Base-by-base conservation (phyloP, 2,888 invertebrate genomes). In the Melitaea athalia region DNA sequence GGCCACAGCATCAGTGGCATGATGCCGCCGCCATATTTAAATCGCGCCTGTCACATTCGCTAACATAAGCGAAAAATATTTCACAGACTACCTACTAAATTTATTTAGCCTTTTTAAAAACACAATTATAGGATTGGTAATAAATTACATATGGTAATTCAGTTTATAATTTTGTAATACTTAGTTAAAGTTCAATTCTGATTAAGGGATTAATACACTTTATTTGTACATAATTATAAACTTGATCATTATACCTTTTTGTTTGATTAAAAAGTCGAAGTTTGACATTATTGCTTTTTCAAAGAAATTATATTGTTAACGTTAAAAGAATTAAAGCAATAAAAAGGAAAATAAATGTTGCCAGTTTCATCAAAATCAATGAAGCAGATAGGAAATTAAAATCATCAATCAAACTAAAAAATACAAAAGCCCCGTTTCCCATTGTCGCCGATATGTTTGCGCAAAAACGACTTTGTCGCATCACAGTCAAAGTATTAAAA, bases 401-500 rank as follows among this genome's bases (percentile, higher is more conserved):
- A 92, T 89, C 92, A 92, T 92, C 92, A 92, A 92, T 92, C 92
- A 92, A 92, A 91, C 85, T 87, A 87, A 91, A 92, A 91, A 91
- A 88, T 87, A 90, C 90, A 91, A 92, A 88, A 88, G 91, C 84
- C 84, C 85, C 85, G 88, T 87, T 88, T 86, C 83, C 89, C 89
- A 92, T 92, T 92, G 92, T 92, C 89, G 85, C 86, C 85, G 88
- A 91, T 91, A 91, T 91, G 91, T 92, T 91, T 92, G 91, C 87
- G 89, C 91, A 91, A 91, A 92, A 92, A 91, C 91, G 91, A 92
- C 91, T 91, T 91, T 90, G 91, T 91, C 91, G 90, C 90, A 90
- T 91, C 91, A 86, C 89, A 91, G 88, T 91, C 90, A 87, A 89
- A 89, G 91, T 90, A 90, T 91, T 91, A 92, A 92, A 91, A 91